Evolutionary conservation across 2,888 invertebrate species (phyloP).

Genomic region (Yponomeuta evonymella): DNA sequence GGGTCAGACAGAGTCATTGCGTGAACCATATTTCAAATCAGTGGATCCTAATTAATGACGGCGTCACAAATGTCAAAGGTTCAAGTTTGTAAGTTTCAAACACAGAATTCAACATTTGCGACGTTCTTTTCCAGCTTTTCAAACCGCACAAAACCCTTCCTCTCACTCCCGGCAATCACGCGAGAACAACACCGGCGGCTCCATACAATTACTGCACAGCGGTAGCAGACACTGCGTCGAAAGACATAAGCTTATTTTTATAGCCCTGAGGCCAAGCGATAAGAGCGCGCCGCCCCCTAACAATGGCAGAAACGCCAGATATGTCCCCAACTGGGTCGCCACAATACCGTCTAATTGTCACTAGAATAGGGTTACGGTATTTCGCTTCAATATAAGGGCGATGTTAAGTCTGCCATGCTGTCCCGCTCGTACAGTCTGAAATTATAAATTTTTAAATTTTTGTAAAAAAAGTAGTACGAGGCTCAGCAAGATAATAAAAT

Average conservation of each 20-base stretch:
- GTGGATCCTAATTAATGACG: too few species aligned
- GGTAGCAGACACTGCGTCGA: constrained; percentile 46
- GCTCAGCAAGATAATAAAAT: too few species aligned
- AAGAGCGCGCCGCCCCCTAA: constrained; percentile 48
- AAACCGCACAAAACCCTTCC: too few species aligned
- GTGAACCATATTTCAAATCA: too few species aligned
- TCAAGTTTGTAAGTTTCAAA: too few species aligned
- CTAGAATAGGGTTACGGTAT: constrained; percentile 7
- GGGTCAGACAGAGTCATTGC: too few species aligned
- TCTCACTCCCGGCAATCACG: not conserved
- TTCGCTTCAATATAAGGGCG: not conserved
- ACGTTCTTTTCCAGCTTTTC: too few species aligned
- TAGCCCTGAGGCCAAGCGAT: constrained; percentile 65
- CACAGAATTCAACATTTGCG: too few species aligned
- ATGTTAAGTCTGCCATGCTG: not conserved
- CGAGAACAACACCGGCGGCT: constrained; percentile 26
- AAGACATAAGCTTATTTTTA: constrained; percentile 74
- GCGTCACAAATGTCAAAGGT: too few species aligned
- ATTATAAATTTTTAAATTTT: too few species aligned
- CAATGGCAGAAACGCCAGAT: constrained; percentile 51
- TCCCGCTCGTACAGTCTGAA: too few species aligned
- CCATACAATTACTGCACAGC: constrained; percentile 28
- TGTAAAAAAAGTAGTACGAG: too few species aligned
- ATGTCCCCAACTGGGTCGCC: constrained; percentile 23
- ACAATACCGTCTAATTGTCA: constrained; percentile 14